A percentile compares a stretch with the other conserved stretches of the same genome.
Conservation (phyloP, 2,888 invertebrate genomes). For the Dryocosmus kuriphilus region DNA sequence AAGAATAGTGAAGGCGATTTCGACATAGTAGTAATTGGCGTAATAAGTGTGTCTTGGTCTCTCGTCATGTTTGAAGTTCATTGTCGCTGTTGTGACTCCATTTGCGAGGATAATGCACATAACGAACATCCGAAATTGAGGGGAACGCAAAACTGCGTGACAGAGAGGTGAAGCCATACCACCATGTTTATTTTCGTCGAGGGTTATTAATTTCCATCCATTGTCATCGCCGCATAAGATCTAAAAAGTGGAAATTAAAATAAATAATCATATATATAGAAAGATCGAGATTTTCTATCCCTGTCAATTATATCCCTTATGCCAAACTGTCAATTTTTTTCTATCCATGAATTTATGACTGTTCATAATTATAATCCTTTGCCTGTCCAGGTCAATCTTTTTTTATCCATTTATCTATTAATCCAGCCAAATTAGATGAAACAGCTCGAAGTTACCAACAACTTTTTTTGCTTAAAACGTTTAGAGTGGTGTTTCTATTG, state of each 20-base stretch:
- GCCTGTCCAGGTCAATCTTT: too few relatives aligned
- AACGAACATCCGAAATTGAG: constrained; percentile 94
- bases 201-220: constrained; percentile 96
- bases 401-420: too few relatives aligned
- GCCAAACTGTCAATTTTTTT: too few relatives aligned
- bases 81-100: constrained; percentile 96
- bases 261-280: not conserved
- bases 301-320: too few relatives aligned
- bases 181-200: constrained; percentile 97
- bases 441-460: too few relatives aligned
- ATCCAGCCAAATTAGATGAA: too few relatives aligned
- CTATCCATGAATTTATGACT: too few relatives aligned
- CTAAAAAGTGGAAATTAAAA: constrained; percentile 72
- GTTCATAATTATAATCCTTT: too few relatives aligned
- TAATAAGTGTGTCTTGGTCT: constrained; percentile 90
- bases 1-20: constrained; percentile 96
- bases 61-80: constrained; percentile 95
- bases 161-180: constrained; percentile 91
- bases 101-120: constrained; percentile 97
- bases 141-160: constrained; percentile 91
- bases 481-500: too few relatives aligned
- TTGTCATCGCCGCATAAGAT: constrained; percentile 95
- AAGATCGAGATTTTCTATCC: too few relatives aligned
- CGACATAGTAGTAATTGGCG: constrained; percentile 95
- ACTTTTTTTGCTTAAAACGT: too few relatives aligned